phyloP scores from a whole-genome alignment of 2,797 vertebrate species.

The Okamejei kenojei region DNA sequence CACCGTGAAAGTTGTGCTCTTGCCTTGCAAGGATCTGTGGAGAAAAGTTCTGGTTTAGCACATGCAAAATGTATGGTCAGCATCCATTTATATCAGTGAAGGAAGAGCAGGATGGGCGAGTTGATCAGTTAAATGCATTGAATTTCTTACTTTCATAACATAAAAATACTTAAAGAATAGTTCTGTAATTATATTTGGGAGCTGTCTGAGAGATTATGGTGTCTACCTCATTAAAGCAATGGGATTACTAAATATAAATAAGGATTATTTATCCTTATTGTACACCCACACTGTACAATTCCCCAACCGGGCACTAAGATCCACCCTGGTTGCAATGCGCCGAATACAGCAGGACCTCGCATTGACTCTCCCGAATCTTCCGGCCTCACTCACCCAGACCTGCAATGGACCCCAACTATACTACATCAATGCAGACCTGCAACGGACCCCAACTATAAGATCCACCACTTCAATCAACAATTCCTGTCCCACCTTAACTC shows the following conservation, averaged over 20 bases:
- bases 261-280: no score
- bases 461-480: no score
- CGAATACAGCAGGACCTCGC: no score
- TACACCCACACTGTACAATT: no score
- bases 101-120: background rate
- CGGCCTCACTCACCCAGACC: no score
- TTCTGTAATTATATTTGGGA: background rate
- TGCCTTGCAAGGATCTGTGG: constrained; percentile 57
- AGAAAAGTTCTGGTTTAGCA: constrained; percentile 33
- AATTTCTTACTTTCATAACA: background rate
- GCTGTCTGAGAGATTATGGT: background rate
- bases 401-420: no score
- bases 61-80: background rate
- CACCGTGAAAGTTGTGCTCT: constrained; percentile 51
- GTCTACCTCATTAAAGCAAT: background rate
- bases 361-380: no score
- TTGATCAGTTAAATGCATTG: background rate
- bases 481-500: no score
- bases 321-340: no score
- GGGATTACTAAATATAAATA: background rate
- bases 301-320: no score
- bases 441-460: no score
- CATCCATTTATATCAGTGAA: background rate
- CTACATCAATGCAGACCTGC: no score
- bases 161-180: background rate